Base-by-base conservation (phyloP, 2,797 vertebrate species). In the Petrocephalus schoutedeni region DNA sequence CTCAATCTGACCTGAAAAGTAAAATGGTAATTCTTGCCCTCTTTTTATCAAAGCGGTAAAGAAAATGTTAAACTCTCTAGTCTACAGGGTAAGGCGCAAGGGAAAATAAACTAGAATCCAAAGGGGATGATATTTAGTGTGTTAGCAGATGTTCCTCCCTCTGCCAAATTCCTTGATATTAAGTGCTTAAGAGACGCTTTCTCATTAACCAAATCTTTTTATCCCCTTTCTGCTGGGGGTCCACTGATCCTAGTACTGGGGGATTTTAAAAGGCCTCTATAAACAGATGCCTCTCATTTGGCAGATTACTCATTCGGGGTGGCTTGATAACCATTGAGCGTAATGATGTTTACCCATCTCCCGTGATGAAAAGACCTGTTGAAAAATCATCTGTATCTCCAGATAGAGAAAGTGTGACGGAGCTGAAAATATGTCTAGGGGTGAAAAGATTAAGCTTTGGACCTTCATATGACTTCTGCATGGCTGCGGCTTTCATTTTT, bases 251-350 rank as follows among this genome's bases (percentile, higher is more conserved):
- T 87, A 64, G 88, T 91, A 91, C 93, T 90, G 90, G 64, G 85
- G 91, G 92, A 93, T 82, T 90, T 86, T 89, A 91, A 90, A 90
- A 88, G 90, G 91, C 90, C 90, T 90, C 91, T 85, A 86, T 92
- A 91, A 94, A 94, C 95, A 95, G 94, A 95, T 93, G 93, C 91
- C 91, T 90, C 93, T 93, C 90, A 92, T 92, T 90, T 93, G 91
- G 90, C 85, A 90, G 87, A 89, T 88, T 91, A 74, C 71, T 89
- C 84, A 89, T 86, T 88, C 89, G 8, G 82, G 88, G 86, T 89
- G 87, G 89, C 80, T 57, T 14, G 86, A 92, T 91, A 89, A 89
- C 89, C 87, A 90, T 82, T 90, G 88, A 88, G 89, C 88, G 90
- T 92, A 95, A 94, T 94, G 92, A 94, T 92, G 92, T 94, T 93